Conservation (phyloP, 2,113 vertebrate species). For the Silurus glanis region DNA sequence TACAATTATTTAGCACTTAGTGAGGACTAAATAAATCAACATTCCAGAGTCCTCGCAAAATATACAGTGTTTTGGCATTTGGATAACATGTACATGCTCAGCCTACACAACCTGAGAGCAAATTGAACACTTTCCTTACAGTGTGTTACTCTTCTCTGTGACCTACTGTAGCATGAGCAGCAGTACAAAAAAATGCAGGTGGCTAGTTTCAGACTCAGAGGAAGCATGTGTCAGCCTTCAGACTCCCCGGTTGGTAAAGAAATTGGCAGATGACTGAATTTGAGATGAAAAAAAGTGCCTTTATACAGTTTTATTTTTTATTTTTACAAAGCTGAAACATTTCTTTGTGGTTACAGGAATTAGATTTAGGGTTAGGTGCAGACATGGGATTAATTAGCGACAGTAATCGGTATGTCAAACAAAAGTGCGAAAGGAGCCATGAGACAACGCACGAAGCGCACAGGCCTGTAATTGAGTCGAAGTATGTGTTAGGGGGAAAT, state of each 20-base stretch:
- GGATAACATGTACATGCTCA: too few species aligned
- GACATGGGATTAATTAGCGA: constrained; percentile 4
- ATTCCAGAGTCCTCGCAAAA: neutral
- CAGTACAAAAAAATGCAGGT: neutral
- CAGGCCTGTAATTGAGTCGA: neutral
- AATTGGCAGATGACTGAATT: neutral
- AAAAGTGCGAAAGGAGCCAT: constrained; percentile 43
- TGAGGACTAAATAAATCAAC: neutral
- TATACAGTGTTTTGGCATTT: neutral
- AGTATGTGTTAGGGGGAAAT: neutral
- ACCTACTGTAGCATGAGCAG: neutral
- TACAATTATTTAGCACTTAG: neutral
- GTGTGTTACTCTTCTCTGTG: neutral
- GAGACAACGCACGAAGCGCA: constrained; percentile 46
- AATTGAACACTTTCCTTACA: neutral
- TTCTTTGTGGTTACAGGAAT: constrained; percentile 1
- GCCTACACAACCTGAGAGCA: too few species aligned
- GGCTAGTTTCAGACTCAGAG: neutral
- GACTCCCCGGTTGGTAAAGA: too few species aligned
- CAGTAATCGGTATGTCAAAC: constrained; percentile 24
- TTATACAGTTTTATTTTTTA: neutral
- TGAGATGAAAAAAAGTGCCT: neutral
- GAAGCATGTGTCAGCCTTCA: neutral
- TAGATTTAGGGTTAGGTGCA: neutral
- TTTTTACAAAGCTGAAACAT: neutral